Percentiles rank a stretch among this genome's conserved stretches.
Conservation (phyloP, 37 sponge, comb jelly and placozoan genomes). For the Theonella swinhoei region DNA sequence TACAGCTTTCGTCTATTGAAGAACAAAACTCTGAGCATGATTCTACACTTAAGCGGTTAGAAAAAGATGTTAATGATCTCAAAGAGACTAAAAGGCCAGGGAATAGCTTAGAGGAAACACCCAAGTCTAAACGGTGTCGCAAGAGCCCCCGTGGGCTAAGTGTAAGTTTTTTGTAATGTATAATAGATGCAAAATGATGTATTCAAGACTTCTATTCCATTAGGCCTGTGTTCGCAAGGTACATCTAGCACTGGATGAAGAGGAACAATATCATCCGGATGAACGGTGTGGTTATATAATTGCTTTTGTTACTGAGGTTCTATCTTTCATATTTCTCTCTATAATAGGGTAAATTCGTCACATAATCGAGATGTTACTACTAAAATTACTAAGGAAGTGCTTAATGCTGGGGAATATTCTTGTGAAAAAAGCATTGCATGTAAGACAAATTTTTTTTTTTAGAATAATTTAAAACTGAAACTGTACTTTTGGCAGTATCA, state of each 20-base stretch:
- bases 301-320: background rate
- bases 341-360: background rate
- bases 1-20: background rate
- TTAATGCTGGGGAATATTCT: background rate
- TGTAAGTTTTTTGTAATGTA: constrained; percentile 1
- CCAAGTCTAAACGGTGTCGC: background rate
- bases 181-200: background rate
- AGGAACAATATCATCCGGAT: background rate
- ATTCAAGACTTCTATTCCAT: background rate
- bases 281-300: background rate
- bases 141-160: constrained; percentile 9
- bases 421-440: background rate
- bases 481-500: too few species aligned
- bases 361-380: background rate
- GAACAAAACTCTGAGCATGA: background rate
- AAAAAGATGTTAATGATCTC: background rate
- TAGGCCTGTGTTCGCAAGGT: constrained; percentile 1
- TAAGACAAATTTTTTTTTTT: background rate
- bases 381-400: background rate
- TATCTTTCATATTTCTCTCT: background rate
- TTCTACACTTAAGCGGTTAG: background rate
- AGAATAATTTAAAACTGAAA: background rate
- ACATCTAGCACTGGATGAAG: background rate
- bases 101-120: background rate
- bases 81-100: background rate